These are phyloP conservation scores for Tolypeutes matacus DNA, from an alignment of 2,797 vertebrate species.

Conservation along the genomic window DNA sequence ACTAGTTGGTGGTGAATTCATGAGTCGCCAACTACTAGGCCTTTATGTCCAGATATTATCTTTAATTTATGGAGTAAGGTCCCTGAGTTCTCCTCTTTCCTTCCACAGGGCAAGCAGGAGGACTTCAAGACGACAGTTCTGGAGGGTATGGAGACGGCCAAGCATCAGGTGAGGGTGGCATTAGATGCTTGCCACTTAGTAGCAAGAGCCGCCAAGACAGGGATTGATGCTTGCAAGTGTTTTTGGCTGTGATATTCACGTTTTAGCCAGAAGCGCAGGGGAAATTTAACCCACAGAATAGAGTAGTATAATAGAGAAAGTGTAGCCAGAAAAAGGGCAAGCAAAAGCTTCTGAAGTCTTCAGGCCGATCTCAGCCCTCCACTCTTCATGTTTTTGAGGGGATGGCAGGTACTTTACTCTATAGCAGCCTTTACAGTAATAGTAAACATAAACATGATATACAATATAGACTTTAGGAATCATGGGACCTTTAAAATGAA, in stretches of 20 bases:
- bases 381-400: slow-evolving; percentile 84
- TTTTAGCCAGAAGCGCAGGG: slow-evolving; percentile 80
- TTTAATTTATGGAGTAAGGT: slow-evolving; percentile 91
- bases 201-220: slow-evolving; percentile 89
- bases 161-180: slow-evolving; percentile 92
- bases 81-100: slow-evolving; percentile 93
- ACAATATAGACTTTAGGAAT: slow-evolving; percentile 69
- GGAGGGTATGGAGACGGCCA: slow-evolving; percentile 93
- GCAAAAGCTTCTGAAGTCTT: slow-evolving; percentile 82
- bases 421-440: slow-evolving; percentile 59
- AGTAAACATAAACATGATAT: slow-evolving; percentile 33
- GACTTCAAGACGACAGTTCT: slow-evolving; percentile 92
- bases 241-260: slow-evolving; percentile 85
- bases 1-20: slow-evolving; percentile 89
- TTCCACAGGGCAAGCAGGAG: slow-evolving; percentile 93
- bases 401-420: slow-evolving; percentile 77
- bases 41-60: slow-evolving; percentile 89
- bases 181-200: slow-evolving; percentile 91
- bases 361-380: slow-evolving; percentile 89
- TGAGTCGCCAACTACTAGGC: slow-evolving; percentile 87
- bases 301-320: slow-evolving; percentile 62
- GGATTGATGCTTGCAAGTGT: slow-evolving; percentile 88
- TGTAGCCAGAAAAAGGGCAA: slow-evolving; percentile 59
- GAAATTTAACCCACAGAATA: slow-evolving; percentile 54
- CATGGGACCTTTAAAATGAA: slow-evolving; percentile 70